phyloP scores from a whole-genome alignment of 2,797 vertebrate species.

The Gallinago stenura region DNA sequence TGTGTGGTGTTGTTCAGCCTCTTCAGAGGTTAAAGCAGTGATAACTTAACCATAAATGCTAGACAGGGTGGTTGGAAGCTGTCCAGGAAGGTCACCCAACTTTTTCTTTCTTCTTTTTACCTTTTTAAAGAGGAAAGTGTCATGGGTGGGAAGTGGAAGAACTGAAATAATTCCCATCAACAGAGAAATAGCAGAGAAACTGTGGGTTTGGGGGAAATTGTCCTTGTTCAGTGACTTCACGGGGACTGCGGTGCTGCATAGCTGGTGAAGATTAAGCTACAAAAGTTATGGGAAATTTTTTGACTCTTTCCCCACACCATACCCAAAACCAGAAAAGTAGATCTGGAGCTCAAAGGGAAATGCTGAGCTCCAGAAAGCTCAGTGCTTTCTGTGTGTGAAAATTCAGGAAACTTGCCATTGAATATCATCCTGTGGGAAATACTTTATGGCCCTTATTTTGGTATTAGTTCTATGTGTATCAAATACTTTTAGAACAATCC shows the following conservation, averaged over 20 bases:
- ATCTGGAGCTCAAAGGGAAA: not conserved
- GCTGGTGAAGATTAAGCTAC: not conserved
- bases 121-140: not conserved
- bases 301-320: not conserved
- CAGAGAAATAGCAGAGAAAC: not conserved
- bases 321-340: not conserved
- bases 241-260: not conserved
- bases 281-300: not conserved
- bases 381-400: not conserved
- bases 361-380: not conserved
- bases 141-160: not conserved
- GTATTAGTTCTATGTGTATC: not conserved
- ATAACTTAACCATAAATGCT: not conserved
- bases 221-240: not conserved
- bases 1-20: fast-evolving
- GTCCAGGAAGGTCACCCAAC: not conserved
- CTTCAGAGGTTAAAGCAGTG: not conserved
- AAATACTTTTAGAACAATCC: not conserved
- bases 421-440: not conserved
- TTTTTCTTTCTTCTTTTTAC: not conserved
- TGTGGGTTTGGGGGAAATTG: not conserved
- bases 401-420: not conserved
- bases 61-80: not conserved
- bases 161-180: not conserved
- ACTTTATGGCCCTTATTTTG: not conserved